Base-by-base conservation (phyloP, 2,888 invertebrate genomes). In the Hartigia nigra region DNA sequence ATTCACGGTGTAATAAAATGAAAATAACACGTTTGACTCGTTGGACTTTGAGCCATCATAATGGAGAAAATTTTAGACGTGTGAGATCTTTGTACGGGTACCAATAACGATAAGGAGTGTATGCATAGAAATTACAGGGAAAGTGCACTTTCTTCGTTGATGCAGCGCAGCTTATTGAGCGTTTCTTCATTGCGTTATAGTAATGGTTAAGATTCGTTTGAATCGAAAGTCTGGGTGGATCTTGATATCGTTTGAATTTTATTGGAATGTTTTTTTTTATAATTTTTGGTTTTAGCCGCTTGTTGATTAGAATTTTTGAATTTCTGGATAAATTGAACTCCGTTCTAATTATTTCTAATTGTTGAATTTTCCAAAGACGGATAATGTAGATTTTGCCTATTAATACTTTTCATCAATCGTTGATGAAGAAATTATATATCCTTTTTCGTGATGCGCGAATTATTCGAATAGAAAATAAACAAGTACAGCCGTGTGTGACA, bases 121-220 rank as follows among this genome's bases (percentile, higher is more conserved):
- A 81, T 70, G 72, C 77, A 80, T 84, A 86, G 86, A 86, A 87
- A 87, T 84, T 86, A 70, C 74, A 36, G 77, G 70, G 72, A 70
- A 70, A 72, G 70, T 77, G 70, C 36, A 34, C 69, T 69, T 69
- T 70, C 69, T 69, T 31, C 69, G 70, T 12, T 35, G 55, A 55
- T 55, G 55, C 55, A 55, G 23, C 23, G 55, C 72, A 74, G 70
- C 74, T 76, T 82, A 81, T 81, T 77, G 76, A 70, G 75, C 69
- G 74, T 70, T 77, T 78, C 81, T 87, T 88, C 88, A 88, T 87
- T 86, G 83, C 82, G 78, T 79, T 76, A 82, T 80, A 78, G 82
- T 81, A 82, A 80, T 81, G 84, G 86, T 86, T 83, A 82, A 86
- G 84, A 85, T 84, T 87, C 80, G 78, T 80, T 77, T 37, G 70